Conservation (phyloP, 1,140 invertebrate species). For the Drosophila pachea region DNA sequence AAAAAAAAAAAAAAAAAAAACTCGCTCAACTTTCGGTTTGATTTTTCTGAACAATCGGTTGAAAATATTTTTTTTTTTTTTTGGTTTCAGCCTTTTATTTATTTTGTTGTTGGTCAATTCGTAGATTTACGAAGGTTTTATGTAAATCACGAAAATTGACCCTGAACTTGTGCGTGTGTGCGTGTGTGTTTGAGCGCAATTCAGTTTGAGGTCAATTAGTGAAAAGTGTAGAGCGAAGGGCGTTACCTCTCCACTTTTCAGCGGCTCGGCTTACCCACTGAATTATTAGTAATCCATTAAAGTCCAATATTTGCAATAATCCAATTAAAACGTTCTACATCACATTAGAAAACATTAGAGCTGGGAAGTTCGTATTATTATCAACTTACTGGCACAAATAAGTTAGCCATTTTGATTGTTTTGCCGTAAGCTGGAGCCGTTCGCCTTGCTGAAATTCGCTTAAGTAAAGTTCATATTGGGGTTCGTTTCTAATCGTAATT, state of each 20-base stretch:
- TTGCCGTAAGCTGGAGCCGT: slow-evolving; percentile 7
- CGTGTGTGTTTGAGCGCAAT: background rate
- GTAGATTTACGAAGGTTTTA: slow-evolving; percentile 44
- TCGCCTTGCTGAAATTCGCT: slow-evolving; percentile 18
- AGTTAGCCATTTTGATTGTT: slow-evolving; percentile 4
- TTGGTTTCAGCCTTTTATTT: slow-evolving; percentile 1
- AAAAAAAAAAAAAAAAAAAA: slow-evolving; percentile 47
- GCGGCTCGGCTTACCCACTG: background rate
- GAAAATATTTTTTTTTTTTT: background rate
- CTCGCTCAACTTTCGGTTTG: slow-evolving; percentile 31
- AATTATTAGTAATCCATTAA: background rate
- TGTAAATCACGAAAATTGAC: slow-evolving; percentile 40
- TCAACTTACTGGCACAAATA: too few relatives aligned
- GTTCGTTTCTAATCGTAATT: slow-evolving; percentile 47
- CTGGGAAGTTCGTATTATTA: too few relatives aligned
- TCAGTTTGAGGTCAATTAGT: slow-evolving; percentile 22
- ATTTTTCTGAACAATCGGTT: slow-evolving; percentile 21
- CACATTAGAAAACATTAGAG: background rate
- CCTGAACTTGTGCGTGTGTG: slow-evolving; percentile 28
- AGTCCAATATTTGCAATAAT: background rate
- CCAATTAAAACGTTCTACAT: background rate
- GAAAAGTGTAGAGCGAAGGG: slow-evolving; percentile 8
- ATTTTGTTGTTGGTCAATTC: slow-evolving; percentile 18
- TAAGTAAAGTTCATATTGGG: slow-evolving; percentile 9
- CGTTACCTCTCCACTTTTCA: background rate